A percentile compares a stretch with the other conserved stretches of the same genome.
Conservation (phyloP, 2,888 invertebrate species). For the Elmis aenea region DNA sequence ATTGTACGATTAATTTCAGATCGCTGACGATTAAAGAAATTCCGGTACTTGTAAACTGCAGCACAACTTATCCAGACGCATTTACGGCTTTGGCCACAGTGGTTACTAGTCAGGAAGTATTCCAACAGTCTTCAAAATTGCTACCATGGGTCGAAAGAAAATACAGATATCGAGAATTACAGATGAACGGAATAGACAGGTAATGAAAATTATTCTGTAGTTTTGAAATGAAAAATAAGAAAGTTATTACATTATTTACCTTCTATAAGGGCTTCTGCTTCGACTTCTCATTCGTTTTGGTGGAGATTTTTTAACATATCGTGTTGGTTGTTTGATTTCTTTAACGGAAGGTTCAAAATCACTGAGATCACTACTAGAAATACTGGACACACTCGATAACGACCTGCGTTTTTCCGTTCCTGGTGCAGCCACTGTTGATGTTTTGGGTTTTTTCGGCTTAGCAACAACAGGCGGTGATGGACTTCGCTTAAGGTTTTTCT, state of each 20-base stretch:
- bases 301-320: not conserved
- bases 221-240: too few relatives aligned
- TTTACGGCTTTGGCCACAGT: conserved; percentile 29
- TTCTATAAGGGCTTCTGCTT: too few relatives aligned
- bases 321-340: not conserved
- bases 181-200: conserved; percentile 99
- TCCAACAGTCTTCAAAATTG: conserved; percentile 56
- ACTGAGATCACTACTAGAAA: conserved; percentile 46
- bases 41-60: too few relatives aligned
- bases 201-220: too few relatives aligned
- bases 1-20: conserved; percentile 36
- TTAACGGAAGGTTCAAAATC: conserved; percentile 27
- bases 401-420: conserved; percentile 45
- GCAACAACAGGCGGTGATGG: conserved; percentile 56
- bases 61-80: conserved; percentile 3
- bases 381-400: conserved; percentile 51
- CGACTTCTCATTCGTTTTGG: conserved; percentile 11
- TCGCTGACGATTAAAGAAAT: conserved; percentile 28
- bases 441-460: conserved; percentile 42
- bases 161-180: conserved; percentile 99
- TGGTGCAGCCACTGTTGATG: conserved; percentile 18
- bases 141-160: conserved; percentile 99
- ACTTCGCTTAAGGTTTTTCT: conserved; percentile 35
- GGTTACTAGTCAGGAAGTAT: conserved; percentile 38
- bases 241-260: too few relatives aligned